These are phyloP conservation scores for Erpobdella octoculata DNA, from an alignment of 2,888 invertebrate species.

Conservation along the genomic window DNA sequence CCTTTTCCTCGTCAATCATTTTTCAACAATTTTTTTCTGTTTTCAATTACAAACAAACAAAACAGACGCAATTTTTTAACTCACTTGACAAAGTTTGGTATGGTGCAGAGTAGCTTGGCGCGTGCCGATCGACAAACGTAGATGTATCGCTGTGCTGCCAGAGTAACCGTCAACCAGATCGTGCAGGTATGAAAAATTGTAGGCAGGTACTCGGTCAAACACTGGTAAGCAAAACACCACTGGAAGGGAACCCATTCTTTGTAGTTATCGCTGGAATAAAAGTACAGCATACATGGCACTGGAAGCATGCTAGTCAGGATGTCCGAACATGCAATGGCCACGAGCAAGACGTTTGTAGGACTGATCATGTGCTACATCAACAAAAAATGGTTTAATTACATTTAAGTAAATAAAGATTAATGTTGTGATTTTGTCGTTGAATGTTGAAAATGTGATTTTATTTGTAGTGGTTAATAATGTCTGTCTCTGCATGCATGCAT, in stretches of 20 bases:
- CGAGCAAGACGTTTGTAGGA: constrained; percentile 79
- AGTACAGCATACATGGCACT: constrained; percentile 68
- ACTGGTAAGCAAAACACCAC: constrained; percentile 58
- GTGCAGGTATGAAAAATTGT: constrained; percentile 40
- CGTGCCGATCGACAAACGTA: constrained; percentile 86
- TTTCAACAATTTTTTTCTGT: too few relatives aligned
- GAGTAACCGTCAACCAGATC: constrained; percentile 32
- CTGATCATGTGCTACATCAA: constrained; percentile 63
- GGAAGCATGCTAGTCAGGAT: constrained; percentile 67
- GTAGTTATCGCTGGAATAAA: constrained; percentile 81
- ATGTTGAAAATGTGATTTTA: background rate
- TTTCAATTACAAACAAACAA: too few relatives aligned
- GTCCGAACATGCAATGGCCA: constrained; percentile 92
- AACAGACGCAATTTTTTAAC: background rate
- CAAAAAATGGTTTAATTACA: too few relatives aligned
- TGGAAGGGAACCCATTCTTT: constrained; percentile 68
- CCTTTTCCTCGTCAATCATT: too few relatives aligned
- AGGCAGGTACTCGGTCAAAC: constrained; percentile 44
- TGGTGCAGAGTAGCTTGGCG: constrained; percentile 67
- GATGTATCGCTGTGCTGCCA: constrained; percentile 69
- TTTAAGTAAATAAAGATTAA: background rate
- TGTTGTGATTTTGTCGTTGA: background rate
- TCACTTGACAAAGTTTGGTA: constrained; percentile 59
- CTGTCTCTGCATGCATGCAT: too few relatives aligned
- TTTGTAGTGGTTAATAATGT: too few relatives aligned